phyloP scores from a whole-genome alignment of 1,140 invertebrate species.

The Leptonema lineaticorne region DNA sequence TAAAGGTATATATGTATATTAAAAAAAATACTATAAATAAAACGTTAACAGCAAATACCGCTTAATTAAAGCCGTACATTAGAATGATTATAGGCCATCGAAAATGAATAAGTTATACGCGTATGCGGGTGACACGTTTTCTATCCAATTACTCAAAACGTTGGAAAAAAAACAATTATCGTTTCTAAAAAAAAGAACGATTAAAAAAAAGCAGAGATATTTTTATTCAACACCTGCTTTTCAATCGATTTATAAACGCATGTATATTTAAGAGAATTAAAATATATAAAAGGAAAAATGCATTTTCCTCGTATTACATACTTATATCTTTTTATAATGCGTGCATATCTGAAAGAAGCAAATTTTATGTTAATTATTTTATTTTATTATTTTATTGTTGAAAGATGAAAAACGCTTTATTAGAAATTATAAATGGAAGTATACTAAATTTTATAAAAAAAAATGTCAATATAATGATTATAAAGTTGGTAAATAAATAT shows the following conservation, averaged over 20 bases:
- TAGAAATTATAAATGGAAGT: background rate
- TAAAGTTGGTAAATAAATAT: too few species aligned
- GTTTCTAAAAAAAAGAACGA: background rate
- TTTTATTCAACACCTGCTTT: background rate
- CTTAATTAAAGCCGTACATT: conserved; percentile 6
- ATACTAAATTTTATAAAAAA: too few species aligned
- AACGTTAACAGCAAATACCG: conserved; percentile 4
- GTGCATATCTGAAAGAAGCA: too few species aligned
- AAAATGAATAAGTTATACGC: conserved; percentile 22
- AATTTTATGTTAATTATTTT: too few species aligned
- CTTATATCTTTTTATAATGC: too few species aligned
- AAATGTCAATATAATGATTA: too few species aligned
- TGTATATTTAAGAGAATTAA: background rate
- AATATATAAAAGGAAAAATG: too few species aligned
- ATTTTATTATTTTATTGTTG: background rate
- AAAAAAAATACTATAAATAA: conserved; percentile 3
- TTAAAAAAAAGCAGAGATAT: background rate
- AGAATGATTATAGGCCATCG: conserved; percentile 15
- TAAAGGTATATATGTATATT: too few species aligned
- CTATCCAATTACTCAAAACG: conserved; percentile 18
- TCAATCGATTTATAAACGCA: background rate
- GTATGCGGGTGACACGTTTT: conserved; percentile 19
- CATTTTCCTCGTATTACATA: too few species aligned
- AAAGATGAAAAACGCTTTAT: background rate
- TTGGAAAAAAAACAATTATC: conserved; percentile 9